Evolutionary conservation across 2,888 invertebrate species (phyloP), one percentile per base, ranked within the genome.

Genomic region (Pterobdella sp.): DNA sequence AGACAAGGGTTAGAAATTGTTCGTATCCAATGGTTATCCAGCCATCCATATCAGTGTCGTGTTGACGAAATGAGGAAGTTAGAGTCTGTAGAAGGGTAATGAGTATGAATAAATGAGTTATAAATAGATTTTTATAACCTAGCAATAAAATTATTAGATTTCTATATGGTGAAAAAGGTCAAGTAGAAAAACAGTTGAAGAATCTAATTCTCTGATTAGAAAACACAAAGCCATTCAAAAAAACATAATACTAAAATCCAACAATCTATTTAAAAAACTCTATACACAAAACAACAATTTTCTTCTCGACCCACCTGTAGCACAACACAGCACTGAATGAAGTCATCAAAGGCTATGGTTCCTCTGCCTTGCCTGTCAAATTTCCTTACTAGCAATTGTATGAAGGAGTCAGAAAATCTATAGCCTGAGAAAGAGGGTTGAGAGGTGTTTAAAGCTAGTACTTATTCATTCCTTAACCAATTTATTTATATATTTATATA

Each of bases 331-430:
- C 94, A 93, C 83, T 96, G 96, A 78, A 97, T 96, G 83, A 97
- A 97, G 84, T 98, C 97, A 86, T 98, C 97, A 85, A 98, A 98
- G 72, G 93, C 88, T 79, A 98, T 92, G 7, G 90, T 91, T 42
- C 93, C 93, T 67, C 81, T 75, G n/a, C 94, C 94, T 80, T 89
- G 90, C 77, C 96, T 87, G 85, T 97, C 97, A 85, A 95, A 98
- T 84, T 96, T 96, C 78, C 90, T 88, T 72, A 98, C 87, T 80
- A 97, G 87, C 52, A 90, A 88, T 76, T 88, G 88, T 74, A 93
- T 88, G 72, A 95, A 88, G 74, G 88, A 87, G 79, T 94, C 93
- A 0, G 92, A 91, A 49, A 98, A 85, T 42, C 87, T 80, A 77
- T 87, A 87, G n/a, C 87, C 86, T 86, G 78, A 3, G 77, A 31